Evolutionary conservation across 2,888 invertebrate species (phyloP), one percentile per base, ranked within the genome.

Genomic region (Xestia xanthographa): DNA sequence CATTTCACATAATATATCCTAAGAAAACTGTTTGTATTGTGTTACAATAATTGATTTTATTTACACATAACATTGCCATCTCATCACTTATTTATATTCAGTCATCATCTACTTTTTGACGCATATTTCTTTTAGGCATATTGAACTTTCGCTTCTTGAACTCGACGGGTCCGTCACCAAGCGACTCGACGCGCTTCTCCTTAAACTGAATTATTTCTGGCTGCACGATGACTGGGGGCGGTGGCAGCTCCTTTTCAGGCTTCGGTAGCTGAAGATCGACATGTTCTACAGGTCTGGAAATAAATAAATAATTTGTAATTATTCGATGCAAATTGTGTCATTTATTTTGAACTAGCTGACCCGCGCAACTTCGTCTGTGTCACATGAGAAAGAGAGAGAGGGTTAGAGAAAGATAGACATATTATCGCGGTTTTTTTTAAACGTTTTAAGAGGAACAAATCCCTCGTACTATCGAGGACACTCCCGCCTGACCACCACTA

Each of bases 231-330:
- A 97, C 96, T 0, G 95, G 95, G 5, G 97, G 97, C 2, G 95
- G 92, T 0, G 93, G 90, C 2, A 94, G 81, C 56, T 93, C 91
- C 76, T 94, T 96, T 29, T 95, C 94, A 65, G 95, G 94, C 85
- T 97, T 95, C 0, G 98, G 98, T 75, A 98, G 93, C 89, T 98
- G 98, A 66, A 98, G 96, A 93, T 98, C 98, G 2, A 98, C 92
- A 29, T 95, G 94, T 86, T 97, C 94, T 43, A 90, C 92, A 56
- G 95, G 93, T 75, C 97, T 97, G 92, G 58, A 95, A 83, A 69
- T 26, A 22, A 29, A 75, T 22, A 1, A 45, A n/a, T n/a, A n/a
- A n/a, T n/a, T n/a, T n/a, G n/a, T n/a, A n/a, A 53, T 62, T n/a
- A 68, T 17, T 11, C 0, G 0, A 34, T 50, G 20, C 60, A 12